Evolutionary conservation across 1,140 invertebrate species (phyloP), one percentile per base, ranked within the genome.

Genomic region (Panagrolaimus sp.): DNA sequence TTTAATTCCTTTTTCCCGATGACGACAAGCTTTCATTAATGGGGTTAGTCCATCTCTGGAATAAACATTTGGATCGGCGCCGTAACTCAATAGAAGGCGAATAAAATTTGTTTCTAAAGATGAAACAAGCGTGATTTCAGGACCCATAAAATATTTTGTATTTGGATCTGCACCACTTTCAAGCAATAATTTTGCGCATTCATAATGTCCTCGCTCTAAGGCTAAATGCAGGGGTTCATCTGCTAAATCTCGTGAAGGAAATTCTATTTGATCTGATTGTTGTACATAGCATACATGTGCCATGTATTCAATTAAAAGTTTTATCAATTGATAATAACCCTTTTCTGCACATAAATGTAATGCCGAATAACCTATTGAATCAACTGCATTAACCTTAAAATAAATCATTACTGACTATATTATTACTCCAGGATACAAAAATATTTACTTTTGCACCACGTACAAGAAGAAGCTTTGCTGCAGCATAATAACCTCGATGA

Each of bases 351-450:
- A 90, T 42, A 93, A 85, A 84, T 93, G 92, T 46, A 93, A 84
- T 1, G 92, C 89, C 51, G 91, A 91, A 83, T 93, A 93, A 0
- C 92, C 92, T 72, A 91, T 91, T 76, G 93, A 91, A 79, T 94
- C 92, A 11, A 88, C 87, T 0, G 90, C 89, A 84, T 93, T 84
- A n/a, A 93, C 89, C 80, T 83, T n/a, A n/a, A 63, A 14, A 43
- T n/a, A 63, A 51, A 48, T n/a, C 2, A 27, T n/a, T n/a, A n/a
- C n/a, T n/a, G n/a, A n/a, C n/a, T n/a, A n/a, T n/a, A n/a, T n/a
- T n/a, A n/a, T n/a, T n/a, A n/a, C n/a, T n/a, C n/a, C n/a, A n/a
- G n/a, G n/a, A n/a, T n/a, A n/a, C n/a, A n/a, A n/a, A n/a, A n/a
- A n/a, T n/a, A n/a, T n/a, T n/a, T 38, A 69, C 63, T 45, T 73